Conservation (phyloP, 2,888 invertebrate genomes). For the Fabriciana adippe region DNA sequence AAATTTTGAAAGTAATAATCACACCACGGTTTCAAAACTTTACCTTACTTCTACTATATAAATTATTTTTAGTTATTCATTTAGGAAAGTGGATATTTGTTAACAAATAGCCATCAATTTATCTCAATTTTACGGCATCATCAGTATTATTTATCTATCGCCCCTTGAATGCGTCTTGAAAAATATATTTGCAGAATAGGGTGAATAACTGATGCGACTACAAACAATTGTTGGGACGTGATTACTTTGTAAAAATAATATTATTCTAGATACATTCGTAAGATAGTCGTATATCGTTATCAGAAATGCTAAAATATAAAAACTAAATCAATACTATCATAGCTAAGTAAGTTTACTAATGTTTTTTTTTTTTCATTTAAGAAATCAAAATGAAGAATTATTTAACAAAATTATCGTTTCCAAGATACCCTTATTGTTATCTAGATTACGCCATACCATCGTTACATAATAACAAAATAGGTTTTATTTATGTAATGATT, state of each 20-base stretch:
- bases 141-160: conserved; percentile 62
- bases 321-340: too few species aligned
- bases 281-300: background rate
- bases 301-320: background rate
- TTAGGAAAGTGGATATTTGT: conserved; percentile 6
- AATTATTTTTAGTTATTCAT: background rate
- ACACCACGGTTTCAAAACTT: too few species aligned
- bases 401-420: too few species aligned
- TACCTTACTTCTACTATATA: background rate
- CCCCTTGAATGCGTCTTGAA: conserved; percentile 58
- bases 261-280: conserved; percentile 45
- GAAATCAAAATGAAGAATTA: too few species aligned
- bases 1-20: too few species aligned
- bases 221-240: conserved; percentile 38
- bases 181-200: conserved; percentile 55
- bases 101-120: conserved; percentile 47
- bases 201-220: conserved; percentile 70
- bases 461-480: too few species aligned
- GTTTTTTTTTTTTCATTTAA: too few species aligned
- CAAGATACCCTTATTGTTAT: too few species aligned
- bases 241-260: conserved; percentile 56
- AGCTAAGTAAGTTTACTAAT: too few species aligned
- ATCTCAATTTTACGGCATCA: conserved; percentile 66
- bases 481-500: too few species aligned
- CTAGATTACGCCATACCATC: too few species aligned